Percentiles rank a stretch among this genome's conserved stretches.
Evolutionary conservation across 1,140 invertebrate species (phyloP).

Genomic region (Papilio glaucus): DNA sequence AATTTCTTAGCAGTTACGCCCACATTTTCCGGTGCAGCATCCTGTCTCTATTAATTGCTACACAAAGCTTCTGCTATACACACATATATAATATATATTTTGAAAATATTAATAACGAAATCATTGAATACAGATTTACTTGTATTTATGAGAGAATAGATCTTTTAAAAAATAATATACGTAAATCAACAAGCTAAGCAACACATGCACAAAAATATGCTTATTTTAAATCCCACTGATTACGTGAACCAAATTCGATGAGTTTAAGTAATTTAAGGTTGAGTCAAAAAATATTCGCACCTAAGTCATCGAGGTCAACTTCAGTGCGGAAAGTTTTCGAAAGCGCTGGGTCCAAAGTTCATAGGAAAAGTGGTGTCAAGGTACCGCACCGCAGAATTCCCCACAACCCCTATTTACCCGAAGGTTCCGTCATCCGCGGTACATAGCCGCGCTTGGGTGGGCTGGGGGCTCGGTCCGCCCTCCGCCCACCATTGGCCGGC

Average conservation of each 20-base stretch:
- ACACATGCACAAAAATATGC: not conserved
- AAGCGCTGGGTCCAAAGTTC: constrained; percentile 19
- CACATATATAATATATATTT: no score
- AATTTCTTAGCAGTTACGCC: not conserved
- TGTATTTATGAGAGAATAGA: not conserved
- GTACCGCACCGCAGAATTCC: constrained; percentile 48
- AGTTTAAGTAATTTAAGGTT: not conserved
- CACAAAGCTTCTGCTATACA: not conserved
- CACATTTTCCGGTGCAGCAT: not conserved
- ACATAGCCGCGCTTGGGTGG: constrained; percentile 63
- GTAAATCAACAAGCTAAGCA: not conserved
- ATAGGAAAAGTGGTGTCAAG: constrained; percentile 31
- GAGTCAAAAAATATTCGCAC: not conserved
- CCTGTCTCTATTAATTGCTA: not conserved
- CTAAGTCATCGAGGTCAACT: constrained; percentile 4
- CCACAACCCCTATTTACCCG: constrained; percentile 59
- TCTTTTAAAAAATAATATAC: not conserved
- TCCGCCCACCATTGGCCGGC: constrained; percentile 62
- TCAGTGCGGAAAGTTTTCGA: constrained; percentile 17
- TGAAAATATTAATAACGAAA: no score
- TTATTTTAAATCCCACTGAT: not conserved
- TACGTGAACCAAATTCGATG: not conserved
- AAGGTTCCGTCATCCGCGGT: constrained; percentile 45
- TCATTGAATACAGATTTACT: no score
- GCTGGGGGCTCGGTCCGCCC: constrained; percentile 57